These are phyloP conservation scores for Microcebus murinus DNA, from an alignment of 2,113 vertebrate genomes.

Conservation along the genomic window DNA sequence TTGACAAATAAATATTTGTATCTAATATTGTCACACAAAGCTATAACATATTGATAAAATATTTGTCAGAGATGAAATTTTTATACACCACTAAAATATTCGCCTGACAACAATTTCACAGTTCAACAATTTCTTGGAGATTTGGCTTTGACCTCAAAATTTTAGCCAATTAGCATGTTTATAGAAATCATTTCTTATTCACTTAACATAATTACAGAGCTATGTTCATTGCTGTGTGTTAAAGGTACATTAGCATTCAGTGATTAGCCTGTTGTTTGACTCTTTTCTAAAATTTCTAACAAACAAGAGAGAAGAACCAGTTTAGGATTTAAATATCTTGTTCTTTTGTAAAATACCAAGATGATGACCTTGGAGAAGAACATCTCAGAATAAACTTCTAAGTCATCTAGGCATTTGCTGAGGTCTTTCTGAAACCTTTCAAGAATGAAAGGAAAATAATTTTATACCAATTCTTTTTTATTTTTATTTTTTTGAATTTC, in stretches of 20 bases:
- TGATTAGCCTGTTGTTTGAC: conserved; percentile 43
- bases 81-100: conserved; percentile 53
- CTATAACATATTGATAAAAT: conserved; percentile 60
- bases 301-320: neutral
- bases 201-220: conserved; percentile 72
- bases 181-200: conserved; percentile 69
- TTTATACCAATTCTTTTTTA: neutral
- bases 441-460: neutral
- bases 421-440: neutral
- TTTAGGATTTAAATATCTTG: neutral
- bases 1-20: conserved; percentile 69
- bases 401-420: neutral
- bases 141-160: conserved; percentile 65
- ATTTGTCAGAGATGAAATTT: conserved; percentile 56
- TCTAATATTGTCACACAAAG: conserved; percentile 51
- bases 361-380: neutral
- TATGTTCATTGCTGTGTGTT: neutral
- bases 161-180: conserved; percentile 68
- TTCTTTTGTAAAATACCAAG: conserved; percentile 21
- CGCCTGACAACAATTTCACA: conserved; percentile 45
- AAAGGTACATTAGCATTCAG: conserved; percentile 40
- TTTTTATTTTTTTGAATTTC: too few relatives aligned
- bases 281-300: conserved; percentile 33
- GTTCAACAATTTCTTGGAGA: conserved; percentile 62
- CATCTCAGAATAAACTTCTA: conserved; percentile 13